Percentiles rank a stretch among this genome's conserved stretches.
phyloP scores from a whole-genome alignment of 2,113 vertebrate species.

The Ammodytes marinus region DNA sequence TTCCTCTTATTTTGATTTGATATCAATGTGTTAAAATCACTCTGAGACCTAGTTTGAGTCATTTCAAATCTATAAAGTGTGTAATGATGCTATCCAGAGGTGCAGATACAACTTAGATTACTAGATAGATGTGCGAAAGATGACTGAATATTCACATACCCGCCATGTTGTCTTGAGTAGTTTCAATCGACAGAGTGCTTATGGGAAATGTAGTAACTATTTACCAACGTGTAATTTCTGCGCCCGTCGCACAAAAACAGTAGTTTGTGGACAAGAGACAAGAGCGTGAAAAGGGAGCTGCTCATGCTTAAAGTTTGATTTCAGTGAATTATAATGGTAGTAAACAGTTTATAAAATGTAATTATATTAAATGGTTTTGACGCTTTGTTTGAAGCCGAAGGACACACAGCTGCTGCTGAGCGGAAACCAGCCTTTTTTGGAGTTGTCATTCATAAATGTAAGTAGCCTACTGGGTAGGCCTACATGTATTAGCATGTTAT shows the following conservation, averaged over 20 bases:
- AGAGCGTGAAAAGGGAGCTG: neutral
- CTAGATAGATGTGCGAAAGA: neutral
- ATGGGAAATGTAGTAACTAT: constrained; percentile 76
- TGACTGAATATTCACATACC: constrained; percentile 51
- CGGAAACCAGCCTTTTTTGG: neutral
- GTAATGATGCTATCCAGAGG: fast-evolving
- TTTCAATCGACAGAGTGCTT: neutral
- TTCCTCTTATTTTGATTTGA: constrained; percentile 13
- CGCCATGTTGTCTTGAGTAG: constrained; percentile 81
- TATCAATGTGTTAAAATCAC: neutral
- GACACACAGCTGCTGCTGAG: neutral
- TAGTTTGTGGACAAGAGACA: neutral
- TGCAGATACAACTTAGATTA: neutral
- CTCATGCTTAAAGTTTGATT: neutral
- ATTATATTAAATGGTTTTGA: neutral
- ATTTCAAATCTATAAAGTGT: neutral
- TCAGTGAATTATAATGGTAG: neutral
- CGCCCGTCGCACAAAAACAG: constrained; percentile 61
- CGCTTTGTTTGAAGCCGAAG: neutral
- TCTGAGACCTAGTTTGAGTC: fast-evolving
- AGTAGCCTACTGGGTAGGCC: neutral
- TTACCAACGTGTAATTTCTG: constrained; percentile 52
- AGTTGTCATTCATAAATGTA: constrained; percentile 38
- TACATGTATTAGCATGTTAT: neutral
- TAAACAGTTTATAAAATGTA: neutral